Percentiles rank a stretch among this genome's conserved stretches.
phyloP scores from a whole-genome alignment of 2,888 invertebrate genomes.

The Drosophila pseudotalamancana region DNA sequence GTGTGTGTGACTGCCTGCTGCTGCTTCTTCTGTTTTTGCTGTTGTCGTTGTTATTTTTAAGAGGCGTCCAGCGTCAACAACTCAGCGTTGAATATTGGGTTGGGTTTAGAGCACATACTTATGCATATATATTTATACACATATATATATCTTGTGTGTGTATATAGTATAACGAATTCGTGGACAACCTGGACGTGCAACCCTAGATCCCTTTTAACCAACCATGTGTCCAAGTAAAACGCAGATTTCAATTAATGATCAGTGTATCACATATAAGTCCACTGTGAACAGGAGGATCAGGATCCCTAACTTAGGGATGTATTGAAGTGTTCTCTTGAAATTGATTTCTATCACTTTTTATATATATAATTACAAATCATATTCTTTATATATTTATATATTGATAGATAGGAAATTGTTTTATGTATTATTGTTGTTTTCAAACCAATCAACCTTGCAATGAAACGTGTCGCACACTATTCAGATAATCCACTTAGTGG shows the following conservation, averaged over 20 bases:
- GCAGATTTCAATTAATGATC: background rate
- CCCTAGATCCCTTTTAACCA: background rate
- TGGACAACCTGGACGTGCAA: background rate
- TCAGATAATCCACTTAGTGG: too few relatives aligned
- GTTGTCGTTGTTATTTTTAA: conserved; percentile 65
- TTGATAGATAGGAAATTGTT: too few relatives aligned
- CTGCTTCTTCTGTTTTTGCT: conserved; percentile 9
- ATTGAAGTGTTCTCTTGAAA: too few relatives aligned
- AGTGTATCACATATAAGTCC: too few relatives aligned
- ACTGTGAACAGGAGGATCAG: too few relatives aligned
- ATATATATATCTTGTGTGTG: conserved; percentile 1
- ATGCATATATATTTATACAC: background rate
- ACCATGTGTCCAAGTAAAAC: background rate
- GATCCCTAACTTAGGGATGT: too few relatives aligned
- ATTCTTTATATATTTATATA: too few relatives aligned
- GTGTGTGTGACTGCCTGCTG: conserved; percentile 50
- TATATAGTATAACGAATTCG: conserved; percentile 3
- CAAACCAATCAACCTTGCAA: too few relatives aligned
- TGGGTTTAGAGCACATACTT: conserved; percentile 47
- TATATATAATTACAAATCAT: too few relatives aligned
- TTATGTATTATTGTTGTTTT: too few relatives aligned
- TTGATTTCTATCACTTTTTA: too few relatives aligned
- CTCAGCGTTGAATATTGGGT: conserved; percentile 67
- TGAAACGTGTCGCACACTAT: too few relatives aligned
- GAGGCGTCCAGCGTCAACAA: conserved; percentile 79